These are phyloP conservation scores for Hemicentrotus pulcherrimus DNA, from an alignment of 35 echinoderm and acorn worm genomes.

Conservation along the genomic window DNA sequence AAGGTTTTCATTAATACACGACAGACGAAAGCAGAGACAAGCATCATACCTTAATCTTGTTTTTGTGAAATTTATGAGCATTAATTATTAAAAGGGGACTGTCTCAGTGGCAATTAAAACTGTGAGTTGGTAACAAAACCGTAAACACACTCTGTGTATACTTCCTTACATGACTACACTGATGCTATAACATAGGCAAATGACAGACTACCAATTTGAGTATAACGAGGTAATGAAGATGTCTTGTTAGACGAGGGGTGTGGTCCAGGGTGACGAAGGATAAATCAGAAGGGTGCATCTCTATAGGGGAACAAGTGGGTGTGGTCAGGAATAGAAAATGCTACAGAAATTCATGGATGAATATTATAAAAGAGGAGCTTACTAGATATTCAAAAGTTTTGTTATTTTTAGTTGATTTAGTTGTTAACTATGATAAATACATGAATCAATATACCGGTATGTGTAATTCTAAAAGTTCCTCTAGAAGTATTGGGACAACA, in stretches of 20 bases:
- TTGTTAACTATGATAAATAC: too few species aligned
- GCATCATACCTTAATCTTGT: background rate
- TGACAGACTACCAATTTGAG: background rate
- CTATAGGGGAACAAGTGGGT: background rate
- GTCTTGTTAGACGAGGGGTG: background rate
- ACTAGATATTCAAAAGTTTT: too few species aligned
- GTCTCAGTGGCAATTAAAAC: background rate
- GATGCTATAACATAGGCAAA: background rate
- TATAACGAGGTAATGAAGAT: background rate
- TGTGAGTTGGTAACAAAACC: background rate
- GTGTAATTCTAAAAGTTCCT: too few species aligned
- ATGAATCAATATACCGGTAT: too few species aligned
- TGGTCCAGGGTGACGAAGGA: background rate
- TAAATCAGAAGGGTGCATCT: background rate
- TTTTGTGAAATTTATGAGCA: background rate
- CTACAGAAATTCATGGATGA: background rate
- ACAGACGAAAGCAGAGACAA: background rate
- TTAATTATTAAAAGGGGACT: background rate
- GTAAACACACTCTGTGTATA: background rate
- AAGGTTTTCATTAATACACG: constrained; percentile 2
- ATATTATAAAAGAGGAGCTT: background rate
- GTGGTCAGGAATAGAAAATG: background rate
- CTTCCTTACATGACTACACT: background rate
- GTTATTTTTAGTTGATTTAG: too few species aligned
- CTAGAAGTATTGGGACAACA: too few species aligned